phyloP scores from a whole-genome alignment of 2,797 vertebrate genomes.

The Sebastes hubbsi region DNA sequence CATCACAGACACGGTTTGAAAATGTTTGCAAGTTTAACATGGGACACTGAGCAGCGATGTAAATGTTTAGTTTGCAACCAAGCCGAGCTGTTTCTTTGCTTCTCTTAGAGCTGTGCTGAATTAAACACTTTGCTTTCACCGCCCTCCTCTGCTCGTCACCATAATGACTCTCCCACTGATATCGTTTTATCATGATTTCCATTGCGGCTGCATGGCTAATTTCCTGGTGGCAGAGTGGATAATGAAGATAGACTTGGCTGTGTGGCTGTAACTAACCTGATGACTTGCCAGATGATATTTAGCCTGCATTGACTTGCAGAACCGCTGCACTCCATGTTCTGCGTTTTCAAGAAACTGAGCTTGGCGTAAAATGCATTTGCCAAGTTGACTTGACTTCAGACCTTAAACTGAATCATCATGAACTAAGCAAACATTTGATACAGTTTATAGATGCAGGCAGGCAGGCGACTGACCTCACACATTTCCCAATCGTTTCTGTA shows the following conservation, averaged over 20 bases:
- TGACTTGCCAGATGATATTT: slow-evolving; percentile 53
- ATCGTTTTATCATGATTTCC: slow-evolving; percentile 46
- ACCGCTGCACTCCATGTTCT: neutral
- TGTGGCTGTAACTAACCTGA: slow-evolving; percentile 55
- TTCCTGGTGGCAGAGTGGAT: slow-evolving; percentile 52
- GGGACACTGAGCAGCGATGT: slow-evolving; percentile 20
- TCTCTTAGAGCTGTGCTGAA: neutral
- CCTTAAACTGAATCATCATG: neutral
- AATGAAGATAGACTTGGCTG: slow-evolving; percentile 66
- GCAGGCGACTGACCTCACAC: neutral
- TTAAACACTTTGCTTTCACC: slow-evolving; percentile 7
- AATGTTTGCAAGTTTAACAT: slow-evolving; percentile 27
- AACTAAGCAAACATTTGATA: neutral
- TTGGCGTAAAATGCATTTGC: neutral
- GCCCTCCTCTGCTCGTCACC: slow-evolving; percentile 21
- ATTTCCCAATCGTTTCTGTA: neutral
- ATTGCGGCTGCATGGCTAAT: slow-evolving; percentile 58
- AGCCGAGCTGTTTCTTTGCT: slow-evolving; percentile 23
- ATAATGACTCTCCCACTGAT: slow-evolving; percentile 33
- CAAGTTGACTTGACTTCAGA: slow-evolving; percentile 9
- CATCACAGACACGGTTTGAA: slow-evolving; percentile 14
- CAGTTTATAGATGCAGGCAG: neutral
- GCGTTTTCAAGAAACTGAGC: slow-evolving; percentile 1
- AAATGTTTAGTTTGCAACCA: slow-evolving; percentile 50
- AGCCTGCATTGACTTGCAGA: slow-evolving; percentile 23